Base-by-base conservation (phyloP, 2,797 vertebrate genomes). In the Siniperca scherzeri region DNA sequence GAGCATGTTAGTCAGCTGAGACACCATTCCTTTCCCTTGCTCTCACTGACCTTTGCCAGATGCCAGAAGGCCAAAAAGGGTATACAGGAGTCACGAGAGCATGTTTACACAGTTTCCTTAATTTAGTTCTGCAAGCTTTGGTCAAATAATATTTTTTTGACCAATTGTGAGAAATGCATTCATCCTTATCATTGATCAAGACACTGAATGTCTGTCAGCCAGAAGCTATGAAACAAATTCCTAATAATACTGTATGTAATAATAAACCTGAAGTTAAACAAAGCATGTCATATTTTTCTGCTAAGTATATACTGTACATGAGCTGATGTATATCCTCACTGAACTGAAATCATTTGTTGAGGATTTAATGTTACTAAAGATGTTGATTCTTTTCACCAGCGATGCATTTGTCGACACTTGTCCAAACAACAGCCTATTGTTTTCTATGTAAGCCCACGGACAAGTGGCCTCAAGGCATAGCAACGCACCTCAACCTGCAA, bases 1-100 rank as follows among this genome's bases (percentile, higher is more conserved):
- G 81, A 85, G 78, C 57, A 66, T 66, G 72, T 46, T 70, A 81
- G 87, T 92, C 92, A 91, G 84, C 85, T 91, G 84, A 92, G 84
- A 81, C 57, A 27, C 46, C 57, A 19, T 55, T 48, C 64, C 60
- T 81, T 74, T 70, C 30, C 48, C 65, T 59, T 5, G 0, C 46
- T 74, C 68, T 44, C 9, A 52, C 44, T 74, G 87, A 92, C 88
- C 89, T 85, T 85, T 12, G 5, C 70, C 10, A 52, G 27, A 27
- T 48, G 66, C 82, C 83, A 86, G 85, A 92, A 80, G 80, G 69
- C 81, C 71, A 79, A 84, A 74, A 72, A 48, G 5, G 25, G 56
- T 77, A 48, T 66, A 80, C 52, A 70, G 46, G 61, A 88, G 62
- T 86, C 89, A 83, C 12, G 21, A 53, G 85, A 82, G 38, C 57